Evolutionary conservation across 2,797 vertebrate species (phyloP), one percentile per base, ranked within the genome.

Genomic region (Danio choprae): DNA sequence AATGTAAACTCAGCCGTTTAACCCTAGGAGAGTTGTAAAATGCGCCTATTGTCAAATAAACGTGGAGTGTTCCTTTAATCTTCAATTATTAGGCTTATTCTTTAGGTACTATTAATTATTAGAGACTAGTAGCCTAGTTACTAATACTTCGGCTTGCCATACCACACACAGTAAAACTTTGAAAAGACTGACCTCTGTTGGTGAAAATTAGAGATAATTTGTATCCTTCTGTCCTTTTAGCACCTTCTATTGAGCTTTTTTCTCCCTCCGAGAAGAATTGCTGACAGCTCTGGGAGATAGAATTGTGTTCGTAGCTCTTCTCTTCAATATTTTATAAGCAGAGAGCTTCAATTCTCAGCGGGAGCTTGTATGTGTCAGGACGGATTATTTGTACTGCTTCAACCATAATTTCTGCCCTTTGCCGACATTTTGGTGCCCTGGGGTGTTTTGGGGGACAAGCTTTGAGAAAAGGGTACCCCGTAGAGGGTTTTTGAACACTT

Each of bases 101-200:
- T n/a, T n/a, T n/a, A n/a, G 29, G 29, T 29, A 29, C n/a, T n/a
- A n/a, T n/a, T n/a, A n/a, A n/a, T n/a, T n/a, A n/a, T n/a, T n/a
- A 29, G 3, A 29, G 29, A 29, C 29, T 29, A n/a, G n/a, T n/a
- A 29, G 29, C 29, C 29, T 29, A 29, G 29, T 29, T 29, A 3
- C 29, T 1, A 29, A 29, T 29, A 29, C 29, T 3, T 29, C 29
- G 29, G 29, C 29, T 29, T 29, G 29, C 29, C 29, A 29, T 29
- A 29, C 29, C n/a, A 29, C 29, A 29, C 29, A 29, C 29, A 29
- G 40, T 2, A 79, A 55, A 36, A 10, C 46, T 83, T 84, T 77
- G 86, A 81, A n/a, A 62, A 86, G 38, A 60, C 2, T 67, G 74
- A 36, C 78, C 83, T 85, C 86, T 84, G 43, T 46, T 84, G 80